Percentiles rank a stretch among this genome's conserved stretches.
Evolutionary conservation across 1,140 invertebrate genomes (phyloP).

Genomic region (Pseudomyrmex cubaensis): DNA sequence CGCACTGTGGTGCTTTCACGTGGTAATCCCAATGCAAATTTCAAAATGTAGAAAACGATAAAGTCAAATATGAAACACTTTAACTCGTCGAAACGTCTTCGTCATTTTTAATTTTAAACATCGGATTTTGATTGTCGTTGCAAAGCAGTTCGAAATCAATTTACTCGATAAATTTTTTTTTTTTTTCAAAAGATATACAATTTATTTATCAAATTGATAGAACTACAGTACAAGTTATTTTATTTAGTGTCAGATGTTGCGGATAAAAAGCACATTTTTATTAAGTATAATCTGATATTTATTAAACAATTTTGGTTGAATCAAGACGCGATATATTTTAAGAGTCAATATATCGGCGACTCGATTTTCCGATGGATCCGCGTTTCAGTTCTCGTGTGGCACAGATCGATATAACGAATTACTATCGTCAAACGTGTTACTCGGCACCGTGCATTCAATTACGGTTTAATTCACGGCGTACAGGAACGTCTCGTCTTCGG

Average conservation of each 20-base stretch:
- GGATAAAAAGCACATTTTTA: too few species aligned
- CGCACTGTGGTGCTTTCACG: background rate
- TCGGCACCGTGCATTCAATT: slow-evolving; percentile 37
- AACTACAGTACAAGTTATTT: too few species aligned
- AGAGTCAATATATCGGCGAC: slow-evolving; percentile 11
- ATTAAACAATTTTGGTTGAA: background rate
- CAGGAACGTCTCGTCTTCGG: slow-evolving; percentile 2
- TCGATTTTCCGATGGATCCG: slow-evolving; percentile 13
- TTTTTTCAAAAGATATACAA: too few species aligned
- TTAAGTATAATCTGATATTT: too few species aligned
- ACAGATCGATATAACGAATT: slow-evolving; percentile 55
- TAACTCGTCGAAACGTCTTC: too few species aligned
- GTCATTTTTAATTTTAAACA: too few species aligned
- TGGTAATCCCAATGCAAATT: background rate
- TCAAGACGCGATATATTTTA: slow-evolving; percentile 25
- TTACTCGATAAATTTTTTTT: too few species aligned
- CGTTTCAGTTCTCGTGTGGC: slow-evolving; percentile 21
- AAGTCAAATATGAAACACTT: too few species aligned
- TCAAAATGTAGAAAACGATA: background rate
- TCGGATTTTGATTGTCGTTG: too few species aligned
- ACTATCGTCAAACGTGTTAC: slow-evolving; percentile 34
- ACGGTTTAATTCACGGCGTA: slow-evolving; percentile 20
- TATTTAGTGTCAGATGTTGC: too few species aligned
- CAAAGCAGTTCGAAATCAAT: too few species aligned
- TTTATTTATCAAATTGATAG: too few species aligned